Conservation (phyloP, 2,888 invertebrate genomes). For the Mechanitis messenoides region DNA sequence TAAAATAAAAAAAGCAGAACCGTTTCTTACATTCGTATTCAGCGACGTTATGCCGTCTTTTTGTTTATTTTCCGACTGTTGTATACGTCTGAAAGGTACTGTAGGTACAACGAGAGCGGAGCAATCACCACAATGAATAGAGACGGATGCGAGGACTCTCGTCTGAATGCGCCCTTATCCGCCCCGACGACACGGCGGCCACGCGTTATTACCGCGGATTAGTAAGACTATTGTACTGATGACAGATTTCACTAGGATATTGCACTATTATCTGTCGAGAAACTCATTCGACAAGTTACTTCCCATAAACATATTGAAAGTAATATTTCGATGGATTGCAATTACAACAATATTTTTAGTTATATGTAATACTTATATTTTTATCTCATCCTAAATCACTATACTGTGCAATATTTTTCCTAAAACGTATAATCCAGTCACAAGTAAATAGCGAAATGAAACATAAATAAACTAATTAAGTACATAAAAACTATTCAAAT, state of each 20-base stretch:
- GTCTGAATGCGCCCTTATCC: conserved; percentile 51
- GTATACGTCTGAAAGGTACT: conserved; percentile 32
- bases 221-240: conserved; percentile 15
- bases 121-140: conserved; percentile 74
- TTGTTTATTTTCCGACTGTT: conserved; percentile 30
- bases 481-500: too few relatives aligned
- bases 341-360: too few relatives aligned
- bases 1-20: not conserved
- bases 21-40: conserved; percentile 16
- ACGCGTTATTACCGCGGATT: conserved; percentile 24
- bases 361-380: too few relatives aligned
- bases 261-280: not conserved
- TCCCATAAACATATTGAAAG: too few relatives aligned
- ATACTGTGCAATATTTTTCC: too few relatives aligned
- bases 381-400: too few relatives aligned
- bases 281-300: not conserved
- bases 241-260: conserved; percentile 5
- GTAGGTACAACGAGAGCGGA: conserved; percentile 58
- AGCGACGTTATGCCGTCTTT: conserved; percentile 24
- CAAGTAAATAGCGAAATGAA: too few relatives aligned
- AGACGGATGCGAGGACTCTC: conserved; percentile 43
- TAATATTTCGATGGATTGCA: too few relatives aligned
- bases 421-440: too few relatives aligned
- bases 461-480: too few relatives aligned
- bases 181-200: conserved; percentile 29